Evolutionary conservation across 2,888 invertebrate species (phyloP), one percentile per base, ranked within the genome.

Genomic region (Dioctria linearis): DNA sequence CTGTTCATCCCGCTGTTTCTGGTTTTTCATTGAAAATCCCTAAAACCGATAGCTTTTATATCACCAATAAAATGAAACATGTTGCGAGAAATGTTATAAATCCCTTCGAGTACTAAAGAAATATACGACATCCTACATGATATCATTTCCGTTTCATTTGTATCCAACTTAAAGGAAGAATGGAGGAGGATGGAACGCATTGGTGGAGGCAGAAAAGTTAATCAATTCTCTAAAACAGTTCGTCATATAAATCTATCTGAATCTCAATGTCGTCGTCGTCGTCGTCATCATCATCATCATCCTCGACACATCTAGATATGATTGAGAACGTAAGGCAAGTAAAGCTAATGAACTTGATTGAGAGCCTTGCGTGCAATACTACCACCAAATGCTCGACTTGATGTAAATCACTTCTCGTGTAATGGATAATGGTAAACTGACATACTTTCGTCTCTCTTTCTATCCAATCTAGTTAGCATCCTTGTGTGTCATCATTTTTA

Each of bases 111-210:
- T 54, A 4, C 54, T n/a, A 54, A 54, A n/a, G 54, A 54, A 54
- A n/a, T 11, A 25, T 25, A 54, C 54, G n/a, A 54, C 54, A 54
- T 54, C 54, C 54, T 54, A 11, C 54, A 54, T 11, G 54, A 54
- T 54, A 54, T 54, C 54, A 54, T 54, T 54, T 54, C 54, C 54
- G 6, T 54, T 54, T 54, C 54, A 54, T 54, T 54, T 54, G 54
- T 11, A n/a, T n/a, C 9, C 6, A n/a, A 25, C 25, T 25, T 25
- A 25, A 25, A 25, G 3, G 11, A 11, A 54, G 54, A n/a, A 54
- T 4, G 54, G 2, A 8, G 54, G 2, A 8, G 46, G 46, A 46
- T 5, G 8, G 46, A 46, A 5, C 25, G 25, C 25, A 25, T 25
- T 25, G 5, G 46, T n/a, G 46, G 46, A 46, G 46, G 2, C 46